Percentiles rank a stretch among this genome's conserved stretches.
These are phyloP conservation scores for Sebastes kiyomatsui DNA, from an alignment of 2,797 vertebrate genomes.

Conservation along the genomic window DNA sequence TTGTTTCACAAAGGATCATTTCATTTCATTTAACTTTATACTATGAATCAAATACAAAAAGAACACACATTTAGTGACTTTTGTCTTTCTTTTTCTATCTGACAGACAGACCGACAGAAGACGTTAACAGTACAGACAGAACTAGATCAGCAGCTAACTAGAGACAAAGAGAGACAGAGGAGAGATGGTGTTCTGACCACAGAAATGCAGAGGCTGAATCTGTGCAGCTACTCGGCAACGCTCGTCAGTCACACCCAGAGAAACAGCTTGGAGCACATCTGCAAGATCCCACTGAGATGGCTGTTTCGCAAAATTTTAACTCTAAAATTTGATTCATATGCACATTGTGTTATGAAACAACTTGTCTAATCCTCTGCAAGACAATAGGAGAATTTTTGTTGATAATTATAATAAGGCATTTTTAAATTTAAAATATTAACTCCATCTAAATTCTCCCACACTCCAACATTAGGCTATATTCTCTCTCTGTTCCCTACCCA, in stretches of 20 bases:
- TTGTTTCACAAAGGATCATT: background rate
- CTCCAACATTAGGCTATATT: background rate
- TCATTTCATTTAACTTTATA: background rate
- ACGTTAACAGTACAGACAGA: background rate
- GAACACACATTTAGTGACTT: too few relatives aligned
- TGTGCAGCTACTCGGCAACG: constrained; percentile 51
- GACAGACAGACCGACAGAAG: background rate
- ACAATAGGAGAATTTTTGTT: background rate
- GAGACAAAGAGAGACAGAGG: constrained; percentile 18
- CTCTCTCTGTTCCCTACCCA: background rate
- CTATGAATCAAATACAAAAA: background rate
- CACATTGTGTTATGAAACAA: background rate
- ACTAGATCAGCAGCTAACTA: constrained; percentile 22
- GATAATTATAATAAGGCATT: background rate
- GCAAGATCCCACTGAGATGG: background rate
- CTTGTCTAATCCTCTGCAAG: background rate
- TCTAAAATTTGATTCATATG: background rate
- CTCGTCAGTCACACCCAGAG: constrained; percentile 52
- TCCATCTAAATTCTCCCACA: background rate
- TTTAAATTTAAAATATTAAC: background rate
- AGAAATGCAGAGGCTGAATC: constrained; percentile 70
- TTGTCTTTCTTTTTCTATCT: background rate
- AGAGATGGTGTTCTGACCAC: constrained; percentile 69
- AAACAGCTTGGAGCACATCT: constrained; percentile 9
- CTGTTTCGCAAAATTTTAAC: background rate